Conservation (phyloP, 2,888 invertebrate species). For the Perizoma flavofasciatum region DNA sequence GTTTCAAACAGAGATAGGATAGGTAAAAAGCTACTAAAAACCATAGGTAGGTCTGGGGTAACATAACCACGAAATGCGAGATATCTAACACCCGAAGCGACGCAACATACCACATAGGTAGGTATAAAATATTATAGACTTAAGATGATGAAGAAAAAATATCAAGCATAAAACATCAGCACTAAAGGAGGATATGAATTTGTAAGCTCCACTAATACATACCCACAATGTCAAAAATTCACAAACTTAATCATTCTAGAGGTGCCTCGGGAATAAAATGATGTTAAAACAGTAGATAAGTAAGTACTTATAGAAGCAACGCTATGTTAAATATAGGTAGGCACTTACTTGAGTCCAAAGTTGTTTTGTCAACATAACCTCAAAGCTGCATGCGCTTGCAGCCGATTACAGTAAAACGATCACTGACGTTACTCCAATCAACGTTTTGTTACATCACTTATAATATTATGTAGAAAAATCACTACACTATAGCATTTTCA, state of each 20-base stretch:
- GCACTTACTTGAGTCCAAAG: conserved; percentile 61
- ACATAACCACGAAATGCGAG: conserved; percentile 1
- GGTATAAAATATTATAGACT: no score
- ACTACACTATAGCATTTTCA: no score
- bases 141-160: no score
- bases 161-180: no score
- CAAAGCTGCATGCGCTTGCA: conserved; percentile 31
- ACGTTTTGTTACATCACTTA: not conserved
- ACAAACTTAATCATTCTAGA: no score
- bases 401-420: not conserved
- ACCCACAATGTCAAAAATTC: no score
- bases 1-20: conserved; percentile 1
- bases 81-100: not conserved
- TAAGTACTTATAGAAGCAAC: not conserved
- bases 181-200: no score
- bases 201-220: no score
- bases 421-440: not conserved
- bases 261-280: no score
- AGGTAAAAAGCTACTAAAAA: not conserved
- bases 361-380: conserved; percentile 76
- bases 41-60: not conserved
- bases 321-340: not conserved
- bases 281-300: no score
- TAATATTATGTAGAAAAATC: no score
- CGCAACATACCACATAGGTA: not conserved